Base-by-base conservation (phyloP, 30 jellyfish, hydroid and myxozoan species). In the Nemopilema nomurai region DNA sequence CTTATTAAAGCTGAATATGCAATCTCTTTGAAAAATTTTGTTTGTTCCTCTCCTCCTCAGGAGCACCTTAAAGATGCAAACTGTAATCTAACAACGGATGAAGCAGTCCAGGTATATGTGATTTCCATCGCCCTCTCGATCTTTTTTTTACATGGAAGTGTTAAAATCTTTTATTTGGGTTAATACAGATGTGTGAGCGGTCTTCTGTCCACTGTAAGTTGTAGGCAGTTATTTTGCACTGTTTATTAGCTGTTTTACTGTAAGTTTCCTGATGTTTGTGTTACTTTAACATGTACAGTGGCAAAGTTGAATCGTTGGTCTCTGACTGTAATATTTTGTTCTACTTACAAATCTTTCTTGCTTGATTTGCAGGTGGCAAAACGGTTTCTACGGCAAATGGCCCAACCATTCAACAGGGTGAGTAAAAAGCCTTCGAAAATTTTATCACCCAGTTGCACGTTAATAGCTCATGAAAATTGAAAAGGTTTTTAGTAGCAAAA, bases 361-460 rank as follows among this genome's bases (percentile, higher is more conserved):
- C 57, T 41, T 41, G 57, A 41, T 26, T 79, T 49, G 0, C 28
- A 94, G 99, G 99, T 94, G 75, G 95, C 97, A 22, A 95, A 95
- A 77, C 67, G 97, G 72, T 96, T 88, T 89, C 93, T 96, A 0
- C 93, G 98, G 8, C 97, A 81, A 75, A 96, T 96, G 99, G 99
- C 98, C 21, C 99, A 96, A 74, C 99, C 99, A 0, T 86, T 96
- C 71, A 74, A 88, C n/a, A 90, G 88, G 92, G 99, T 95, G 52
- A 28, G 92, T n/a, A 41, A 13, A 41, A 41, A 51, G 13, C 30
- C 82, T 28, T 18, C 6, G n/a, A 51, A 8, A 33, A 28, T 23
- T 21, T 67, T n/a, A 19, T 22, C 21, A 67, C 51, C 20, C 33
- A 21, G n/a, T 3, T 41, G 13, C 6, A 41, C 57, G 57, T 41